Evolutionary conservation across 1,140 invertebrate genomes (phyloP).

Genomic region (Drosophila varians): DNA sequence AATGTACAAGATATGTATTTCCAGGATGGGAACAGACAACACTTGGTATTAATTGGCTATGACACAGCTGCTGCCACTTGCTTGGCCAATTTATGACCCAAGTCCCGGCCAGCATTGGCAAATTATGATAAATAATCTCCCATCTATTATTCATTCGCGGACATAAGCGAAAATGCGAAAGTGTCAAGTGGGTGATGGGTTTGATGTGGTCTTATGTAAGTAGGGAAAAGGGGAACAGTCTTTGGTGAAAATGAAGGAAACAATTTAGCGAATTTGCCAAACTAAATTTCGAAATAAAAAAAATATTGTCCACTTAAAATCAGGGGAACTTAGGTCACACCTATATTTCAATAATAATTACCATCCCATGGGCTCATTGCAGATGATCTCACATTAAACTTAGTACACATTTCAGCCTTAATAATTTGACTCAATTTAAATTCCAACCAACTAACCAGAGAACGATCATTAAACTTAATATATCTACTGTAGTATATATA

Average conservation of each 20-base stretch:
- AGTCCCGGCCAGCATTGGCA: conserved; percentile 25
- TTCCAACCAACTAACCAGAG: conserved; percentile 5
- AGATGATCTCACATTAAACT: conserved; percentile 6
- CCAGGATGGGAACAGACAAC: conserved; percentile 6
- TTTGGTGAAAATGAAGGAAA: background rate
- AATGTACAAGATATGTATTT: background rate
- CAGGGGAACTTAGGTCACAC: background rate
- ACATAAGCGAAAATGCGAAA: conserved; percentile 21
- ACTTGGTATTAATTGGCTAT: conserved; percentile 49
- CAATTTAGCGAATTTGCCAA: background rate
- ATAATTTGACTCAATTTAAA: conserved; percentile 2
- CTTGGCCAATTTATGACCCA: conserved; percentile 28
- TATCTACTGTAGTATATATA: background rate
- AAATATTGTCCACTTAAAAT: too few relatives aligned
- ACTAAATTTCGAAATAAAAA: background rate
- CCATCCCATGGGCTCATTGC: background rate
- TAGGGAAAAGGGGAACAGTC: conserved; percentile 1
- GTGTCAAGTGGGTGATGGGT: conserved; percentile 22
- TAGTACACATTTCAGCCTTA: background rate
- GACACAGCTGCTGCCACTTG: conserved; percentile 15
- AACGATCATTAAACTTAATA: conserved; percentile 18
- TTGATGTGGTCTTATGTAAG: conserved; percentile 30
- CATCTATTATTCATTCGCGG: conserved; percentile 31
- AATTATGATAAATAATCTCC: conserved; percentile 31
- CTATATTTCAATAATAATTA: background rate